phyloP scores from a whole-genome alignment of 30 jellyfish, hydroid and myxozoan genomes.

The Rhopilema esculentum region DNA sequence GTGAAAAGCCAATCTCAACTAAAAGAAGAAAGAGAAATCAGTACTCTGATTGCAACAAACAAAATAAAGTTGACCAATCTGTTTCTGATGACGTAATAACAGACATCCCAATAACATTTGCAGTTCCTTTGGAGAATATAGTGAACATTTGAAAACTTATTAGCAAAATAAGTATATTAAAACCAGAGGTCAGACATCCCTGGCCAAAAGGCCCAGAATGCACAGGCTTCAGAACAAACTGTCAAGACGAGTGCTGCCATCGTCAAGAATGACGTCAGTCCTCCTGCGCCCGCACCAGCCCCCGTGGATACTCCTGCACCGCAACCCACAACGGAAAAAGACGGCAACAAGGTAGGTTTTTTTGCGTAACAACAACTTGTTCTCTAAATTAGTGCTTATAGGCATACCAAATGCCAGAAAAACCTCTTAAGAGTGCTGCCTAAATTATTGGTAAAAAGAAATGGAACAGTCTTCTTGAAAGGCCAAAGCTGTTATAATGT shows the following conservation, averaged over 20 bases:
- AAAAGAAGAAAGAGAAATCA: too few relatives aligned
- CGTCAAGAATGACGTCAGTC: constrained; percentile 46
- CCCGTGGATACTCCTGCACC: constrained; percentile 30
- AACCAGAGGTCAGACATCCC: constrained; percentile 71
- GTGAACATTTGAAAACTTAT: too few relatives aligned
- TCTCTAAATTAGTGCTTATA: neutral
- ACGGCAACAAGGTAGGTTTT: constrained; percentile 48
- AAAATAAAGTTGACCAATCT: too few relatives aligned
- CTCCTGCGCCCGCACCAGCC: constrained; percentile 43
- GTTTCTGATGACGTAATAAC: too few relatives aligned
- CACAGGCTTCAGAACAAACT: constrained; percentile 63
- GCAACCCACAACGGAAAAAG: constrained; percentile 2
- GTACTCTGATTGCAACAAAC: too few relatives aligned
- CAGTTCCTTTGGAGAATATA: too few relatives aligned
- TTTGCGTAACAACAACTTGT: neutral
- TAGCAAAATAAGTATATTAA: too few relatives aligned
- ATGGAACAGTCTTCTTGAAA: too few relatives aligned
- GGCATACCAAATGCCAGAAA: neutral
- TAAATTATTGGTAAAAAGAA: too few relatives aligned
- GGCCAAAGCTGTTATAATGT: too few relatives aligned
- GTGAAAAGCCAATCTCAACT: too few relatives aligned
- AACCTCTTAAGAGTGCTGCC: neutral
- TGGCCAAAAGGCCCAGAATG: constrained; percentile 62
- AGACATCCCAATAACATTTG: too few relatives aligned
- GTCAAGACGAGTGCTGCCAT: constrained; percentile 57